Percentiles rank a stretch among this genome's conserved stretches.
Conservation (phyloP, 2,888 invertebrate genomes). For the Lepidonotus clava region DNA sequence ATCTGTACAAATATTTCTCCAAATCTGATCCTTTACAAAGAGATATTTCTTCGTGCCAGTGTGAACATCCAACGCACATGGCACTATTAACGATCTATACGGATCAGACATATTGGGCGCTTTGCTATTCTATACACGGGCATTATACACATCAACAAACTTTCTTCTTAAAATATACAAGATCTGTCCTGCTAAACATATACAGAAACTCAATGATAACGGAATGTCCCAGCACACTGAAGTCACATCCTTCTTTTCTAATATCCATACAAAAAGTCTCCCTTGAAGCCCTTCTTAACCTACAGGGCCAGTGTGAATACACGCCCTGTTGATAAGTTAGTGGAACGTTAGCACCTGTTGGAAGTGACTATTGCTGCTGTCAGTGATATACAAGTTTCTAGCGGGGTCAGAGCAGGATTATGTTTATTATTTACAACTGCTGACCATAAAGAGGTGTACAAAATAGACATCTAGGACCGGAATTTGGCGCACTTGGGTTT, state of each 20-base stretch:
- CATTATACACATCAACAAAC: neutral
- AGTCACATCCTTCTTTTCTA: neutral
- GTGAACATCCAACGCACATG: neutral
- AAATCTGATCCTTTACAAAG: neutral
- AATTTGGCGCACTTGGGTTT: neutral
- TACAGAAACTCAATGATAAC: neutral
- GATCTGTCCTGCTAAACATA: neutral
- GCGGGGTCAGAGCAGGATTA: neutral
- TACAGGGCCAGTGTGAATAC: no score
- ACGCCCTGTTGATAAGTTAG: neutral
- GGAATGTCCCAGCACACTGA: neutral
- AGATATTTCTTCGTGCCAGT: neutral
- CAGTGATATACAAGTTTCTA: neutral
- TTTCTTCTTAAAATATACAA: neutral
- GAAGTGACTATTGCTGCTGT: neutral
- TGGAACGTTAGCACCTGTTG: constrained; percentile 10
- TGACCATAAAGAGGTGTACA: neutral
- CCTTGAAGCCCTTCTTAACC: neutral
- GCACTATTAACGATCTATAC: neutral
- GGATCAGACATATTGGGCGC: neutral
- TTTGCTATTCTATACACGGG: neutral
- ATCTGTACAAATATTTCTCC: neutral
- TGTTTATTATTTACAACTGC: neutral
- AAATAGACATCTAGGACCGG: neutral
- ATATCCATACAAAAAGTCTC: neutral